A percentile compares a stretch with the other conserved stretches of the same genome.
phyloP scores from a whole-genome alignment of 2,888 invertebrate species.

The Tetragonisca angustula region DNA sequence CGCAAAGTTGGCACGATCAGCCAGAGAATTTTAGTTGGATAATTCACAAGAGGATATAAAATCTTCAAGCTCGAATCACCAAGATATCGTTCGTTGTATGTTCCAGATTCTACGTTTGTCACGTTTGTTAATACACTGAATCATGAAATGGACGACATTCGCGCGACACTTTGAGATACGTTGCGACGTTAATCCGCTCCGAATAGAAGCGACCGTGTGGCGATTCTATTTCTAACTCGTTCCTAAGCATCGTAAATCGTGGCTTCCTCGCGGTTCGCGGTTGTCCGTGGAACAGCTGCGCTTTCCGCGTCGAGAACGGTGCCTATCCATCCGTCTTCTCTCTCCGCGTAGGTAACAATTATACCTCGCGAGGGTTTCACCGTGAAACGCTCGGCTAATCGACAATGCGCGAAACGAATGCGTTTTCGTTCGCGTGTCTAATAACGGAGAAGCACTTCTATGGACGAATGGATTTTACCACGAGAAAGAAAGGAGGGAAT shows the following conservation, averaged over 20 bases:
- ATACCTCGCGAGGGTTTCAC: background rate
- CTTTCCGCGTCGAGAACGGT: background rate
- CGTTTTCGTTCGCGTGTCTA: conserved; percentile 31
- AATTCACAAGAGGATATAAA: background rate
- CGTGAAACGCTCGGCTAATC: conserved; percentile 26
- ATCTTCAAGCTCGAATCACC: background rate
- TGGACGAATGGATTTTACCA: background rate
- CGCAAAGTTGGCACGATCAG: background rate
- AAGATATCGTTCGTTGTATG: background rate
- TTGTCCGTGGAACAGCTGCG: conserved; percentile 33
- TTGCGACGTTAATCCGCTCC: conserved; percentile 35
- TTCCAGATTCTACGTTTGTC: background rate
- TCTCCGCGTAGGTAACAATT: conserved; percentile 5
- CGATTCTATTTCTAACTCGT: conserved; percentile 54
- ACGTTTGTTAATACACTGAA: background rate
- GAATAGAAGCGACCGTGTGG: conserved; percentile 18
- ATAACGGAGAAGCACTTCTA: conserved; percentile 28
- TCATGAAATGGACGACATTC: background rate
- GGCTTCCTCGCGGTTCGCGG: background rate
- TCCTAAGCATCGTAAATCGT: conserved; percentile 54
- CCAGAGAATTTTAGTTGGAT: background rate
- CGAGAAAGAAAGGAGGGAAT: background rate
- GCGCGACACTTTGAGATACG: background rate
- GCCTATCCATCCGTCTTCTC: background rate
- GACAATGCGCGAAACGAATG: conserved; percentile 23